phyloP scores from a whole-genome alignment of 2,888 invertebrate genomes.

The Axea sp. region DNA sequence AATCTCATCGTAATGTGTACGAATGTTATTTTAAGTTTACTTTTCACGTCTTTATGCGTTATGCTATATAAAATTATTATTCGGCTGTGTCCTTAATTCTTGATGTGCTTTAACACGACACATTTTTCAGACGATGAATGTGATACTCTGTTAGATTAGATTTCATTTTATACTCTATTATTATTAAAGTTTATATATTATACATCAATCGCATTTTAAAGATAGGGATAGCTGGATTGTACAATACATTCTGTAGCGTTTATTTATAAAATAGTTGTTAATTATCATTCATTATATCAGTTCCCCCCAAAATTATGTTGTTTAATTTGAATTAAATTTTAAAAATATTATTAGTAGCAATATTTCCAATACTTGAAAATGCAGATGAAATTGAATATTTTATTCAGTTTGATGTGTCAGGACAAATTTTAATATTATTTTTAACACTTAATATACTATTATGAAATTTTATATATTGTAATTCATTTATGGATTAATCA shows the following conservation, averaged over 20 bases:
- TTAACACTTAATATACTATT: no score
- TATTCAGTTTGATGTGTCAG: not conserved
- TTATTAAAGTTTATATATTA: slow-evolving; percentile 5
- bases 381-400: slow-evolving; percentile 46
- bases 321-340: not conserved
- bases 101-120: slow-evolving; percentile 49
- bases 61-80: slow-evolving; percentile 64
- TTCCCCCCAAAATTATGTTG: slow-evolving; percentile 1
- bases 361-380: slow-evolving; percentile 2
- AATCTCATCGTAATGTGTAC: slow-evolving; percentile 55
- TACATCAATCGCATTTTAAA: slow-evolving; percentile 20
- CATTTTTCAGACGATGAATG: slow-evolving; percentile 27
- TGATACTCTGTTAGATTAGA: slow-evolving; percentile 40
- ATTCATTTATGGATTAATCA: no score
- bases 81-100: slow-evolving; percentile 65
- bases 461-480: no score
- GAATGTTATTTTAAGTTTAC: slow-evolving; percentile 61
- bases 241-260: slow-evolving; percentile 24
- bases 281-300: slow-evolving; percentile 7
- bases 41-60: slow-evolving; percentile 62
- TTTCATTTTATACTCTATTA: slow-evolving; percentile 16
- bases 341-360: no score
- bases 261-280: slow-evolving; percentile 15
- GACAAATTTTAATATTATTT: no score
- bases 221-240: slow-evolving; percentile 21